Base-by-base conservation (phyloP, 2,888 invertebrate species). In the Syritta pipiens region DNA sequence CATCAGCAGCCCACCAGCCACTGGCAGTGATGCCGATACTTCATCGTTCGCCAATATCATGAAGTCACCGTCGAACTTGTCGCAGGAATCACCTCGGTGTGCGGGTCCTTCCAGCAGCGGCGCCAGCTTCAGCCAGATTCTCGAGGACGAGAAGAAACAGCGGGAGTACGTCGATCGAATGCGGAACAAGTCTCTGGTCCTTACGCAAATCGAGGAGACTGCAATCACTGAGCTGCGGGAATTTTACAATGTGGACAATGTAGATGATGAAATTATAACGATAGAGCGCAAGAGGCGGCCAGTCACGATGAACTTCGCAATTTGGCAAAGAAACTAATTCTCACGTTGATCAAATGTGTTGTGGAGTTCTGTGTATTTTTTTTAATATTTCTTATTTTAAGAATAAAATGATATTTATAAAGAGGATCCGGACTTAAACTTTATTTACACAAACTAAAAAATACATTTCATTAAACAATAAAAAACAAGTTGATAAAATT, bases 151-250 rank as follows among this genome's bases (percentile, higher is more conserved):
- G 87, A 91, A 90, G 83, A 92, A 93, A 60, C 93, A 94, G 84
- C 93, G 92, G 77, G 93, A 93, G 81, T 93, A 94, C 84, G 91
- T 91, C 81, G 91, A 92, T 1, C 93, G 93, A 85, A 92, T 93
- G 83, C 92, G 92, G 85, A 93, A 93, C 4, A 96, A 96, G 86
- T 92, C 94, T 0, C 89, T 96, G 19, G 88, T 89, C 67, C 89
- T 94, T 82, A 95, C 95, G 10, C 95, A 96, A 92, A 95, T 95
- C 82, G 97, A 97, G 90, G 96, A 97, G 86, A 93, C 92, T 86
- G 96, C 96, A 0, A 95, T 97, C 82, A 93, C 94, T 75, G 95
- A 96, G 82, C 88, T 97, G 69, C 90, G 92, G 63, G 90, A 90
- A 69, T 94, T 94, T 86, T 96, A 96, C 88, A 93, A 93, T 84